These are phyloP conservation scores for Rutilus rutilus DNA, from an alignment of 2,113 vertebrate species.

Conservation along the genomic window DNA sequence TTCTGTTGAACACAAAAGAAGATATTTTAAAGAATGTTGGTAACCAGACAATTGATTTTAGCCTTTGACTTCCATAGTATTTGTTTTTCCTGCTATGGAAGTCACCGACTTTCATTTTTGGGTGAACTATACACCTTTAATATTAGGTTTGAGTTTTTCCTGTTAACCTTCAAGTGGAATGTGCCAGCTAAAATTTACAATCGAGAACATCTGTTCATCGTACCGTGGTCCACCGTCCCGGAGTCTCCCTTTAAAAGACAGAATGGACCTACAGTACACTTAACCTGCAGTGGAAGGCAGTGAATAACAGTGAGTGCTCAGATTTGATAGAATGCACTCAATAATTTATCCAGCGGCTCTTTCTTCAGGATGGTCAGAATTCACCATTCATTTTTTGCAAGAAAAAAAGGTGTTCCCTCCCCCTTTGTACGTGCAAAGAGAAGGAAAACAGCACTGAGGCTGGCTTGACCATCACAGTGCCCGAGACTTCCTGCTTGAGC, in stretches of 20 bases:
- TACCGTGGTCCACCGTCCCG: not conserved
- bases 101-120: too few species aligned
- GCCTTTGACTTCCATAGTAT: too few species aligned
- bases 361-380: constrained; percentile 7
- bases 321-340: constrained; percentile 9
- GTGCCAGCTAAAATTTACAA: not conserved
- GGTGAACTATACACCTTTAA: not conserved
- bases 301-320: not conserved
- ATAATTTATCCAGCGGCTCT: constrained; percentile 37
- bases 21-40: too few species aligned
- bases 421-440: constrained; percentile 18
- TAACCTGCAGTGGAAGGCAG: not conserved
- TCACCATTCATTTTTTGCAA: not conserved
- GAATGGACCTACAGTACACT: constrained; percentile 16
- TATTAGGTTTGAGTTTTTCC: not conserved
- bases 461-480: constrained; percentile 36
- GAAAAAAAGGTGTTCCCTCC: not conserved
- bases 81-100: too few species aligned
- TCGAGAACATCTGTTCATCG: not conserved
- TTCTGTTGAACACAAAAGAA: too few species aligned
- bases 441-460: not conserved
- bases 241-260: constrained; percentile 29
- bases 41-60: too few species aligned
- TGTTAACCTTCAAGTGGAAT: not conserved
- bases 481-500: constrained; percentile 40